Conservation (phyloP, 37 sponge, comb jelly and placozoan genomes). For the Haliclona indistincta region DNA sequence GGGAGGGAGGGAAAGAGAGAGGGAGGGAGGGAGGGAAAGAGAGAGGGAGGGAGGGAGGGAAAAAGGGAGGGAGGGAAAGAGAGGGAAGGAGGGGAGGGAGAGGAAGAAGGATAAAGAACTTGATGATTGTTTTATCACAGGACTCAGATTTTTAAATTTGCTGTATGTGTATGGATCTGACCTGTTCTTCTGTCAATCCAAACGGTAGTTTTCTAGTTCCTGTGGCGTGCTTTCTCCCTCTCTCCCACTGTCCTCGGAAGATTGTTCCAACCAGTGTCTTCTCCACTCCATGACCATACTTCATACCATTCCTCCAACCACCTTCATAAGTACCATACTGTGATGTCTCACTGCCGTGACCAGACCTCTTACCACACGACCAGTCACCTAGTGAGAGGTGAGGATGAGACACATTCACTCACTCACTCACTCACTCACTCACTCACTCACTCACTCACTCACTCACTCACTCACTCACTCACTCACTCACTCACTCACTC, state of each 20-base stretch:
- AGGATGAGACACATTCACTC: too few species aligned
- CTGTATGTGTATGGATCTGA: too few species aligned
- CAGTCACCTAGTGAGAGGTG: constrained; percentile 64
- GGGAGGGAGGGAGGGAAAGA: neutral
- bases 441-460: too few species aligned
- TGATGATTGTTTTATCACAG: too few species aligned
- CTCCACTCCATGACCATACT: constrained; percentile 80
- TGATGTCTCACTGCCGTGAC: constrained; percentile 55
- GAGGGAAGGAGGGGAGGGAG: neutral
- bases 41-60: neutral
- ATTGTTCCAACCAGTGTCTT: constrained; percentile 69
- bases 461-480: too few species aligned
- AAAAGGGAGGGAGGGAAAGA: neutral
- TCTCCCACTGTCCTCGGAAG: constrained; percentile 74
- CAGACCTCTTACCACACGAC: constrained; percentile 70
- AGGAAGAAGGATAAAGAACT: neutral
- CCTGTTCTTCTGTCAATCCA: constrained; percentile 76
- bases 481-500: too few species aligned
- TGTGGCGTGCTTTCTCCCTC: constrained; percentile 54
- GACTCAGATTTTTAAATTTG: too few species aligned
- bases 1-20: neutral
- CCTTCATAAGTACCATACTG: constrained; percentile 66
- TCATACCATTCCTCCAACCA: constrained; percentile 61
- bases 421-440: too few species aligned
- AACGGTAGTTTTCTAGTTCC: constrained; percentile 59